Percentiles rank a stretch among this genome's conserved stretches.
phyloP scores from a whole-genome alignment of 2,888 invertebrate genomes.

The Adelognathus sp. region DNA sequence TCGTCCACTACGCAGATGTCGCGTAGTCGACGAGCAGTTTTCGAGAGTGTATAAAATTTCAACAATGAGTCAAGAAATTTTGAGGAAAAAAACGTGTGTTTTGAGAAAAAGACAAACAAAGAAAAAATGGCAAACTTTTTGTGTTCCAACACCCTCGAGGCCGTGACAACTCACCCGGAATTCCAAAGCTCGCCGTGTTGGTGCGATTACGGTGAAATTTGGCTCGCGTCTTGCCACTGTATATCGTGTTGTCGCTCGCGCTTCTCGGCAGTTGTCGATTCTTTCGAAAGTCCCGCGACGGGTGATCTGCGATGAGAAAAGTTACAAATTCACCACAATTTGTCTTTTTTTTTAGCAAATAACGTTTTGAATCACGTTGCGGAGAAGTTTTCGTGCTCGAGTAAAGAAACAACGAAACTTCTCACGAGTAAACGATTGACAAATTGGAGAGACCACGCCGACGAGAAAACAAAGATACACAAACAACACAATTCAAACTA shows the following conservation, averaged over 20 bases:
- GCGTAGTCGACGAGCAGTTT: slow-evolving; percentile 21
- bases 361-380: too few relatives aligned
- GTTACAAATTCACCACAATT: slow-evolving; percentile 1
- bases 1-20: slow-evolving; percentile 52
- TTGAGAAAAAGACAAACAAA: not conserved
- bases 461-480: not conserved
- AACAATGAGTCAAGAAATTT: not conserved
- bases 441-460: too few relatives aligned
- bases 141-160: not conserved
- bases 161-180: slow-evolving; percentile 73
- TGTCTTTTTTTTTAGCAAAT: too few relatives aligned
- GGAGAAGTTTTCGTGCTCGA: too few relatives aligned
- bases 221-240: slow-evolving; percentile 74
- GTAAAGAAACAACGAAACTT: too few relatives aligned
- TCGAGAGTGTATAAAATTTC: not conserved
- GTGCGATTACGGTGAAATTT: slow-evolving; percentile 74
- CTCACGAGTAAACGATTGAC: not conserved
- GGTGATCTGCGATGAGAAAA: slow-evolving; percentile 70
- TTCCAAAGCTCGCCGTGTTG: slow-evolving; percentile 71
- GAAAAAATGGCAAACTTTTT: not conserved
- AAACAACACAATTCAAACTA: too few relatives aligned
- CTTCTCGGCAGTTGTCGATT: slow-evolving; percentile 78
- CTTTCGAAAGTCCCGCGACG: slow-evolving; percentile 75
- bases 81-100: not conserved
- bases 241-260: slow-evolving; percentile 80